Evolutionary conservation across 2,113 vertebrate species (phyloP).

Genomic region (Marmota monax): DNA sequence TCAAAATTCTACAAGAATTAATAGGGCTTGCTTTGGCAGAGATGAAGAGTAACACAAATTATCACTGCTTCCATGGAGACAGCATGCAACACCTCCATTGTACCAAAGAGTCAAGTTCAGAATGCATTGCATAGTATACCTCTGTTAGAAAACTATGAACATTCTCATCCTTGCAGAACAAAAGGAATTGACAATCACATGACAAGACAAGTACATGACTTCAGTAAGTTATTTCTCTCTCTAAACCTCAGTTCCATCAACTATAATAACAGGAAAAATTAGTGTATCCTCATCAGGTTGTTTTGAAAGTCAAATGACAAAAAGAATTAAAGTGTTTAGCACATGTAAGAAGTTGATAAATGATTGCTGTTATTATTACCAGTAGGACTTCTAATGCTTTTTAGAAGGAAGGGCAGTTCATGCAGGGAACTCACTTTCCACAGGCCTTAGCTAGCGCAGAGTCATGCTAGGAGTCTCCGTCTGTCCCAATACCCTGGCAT

Average conservation of each 20-base stretch:
- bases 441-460: background rate
- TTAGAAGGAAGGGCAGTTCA: background rate
- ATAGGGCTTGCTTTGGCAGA: background rate
- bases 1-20: background rate
- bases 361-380: background rate
- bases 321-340: background rate
- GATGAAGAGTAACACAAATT: background rate
- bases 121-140: background rate
- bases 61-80: background rate
- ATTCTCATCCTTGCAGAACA: background rate
- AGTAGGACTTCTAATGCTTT: background rate
- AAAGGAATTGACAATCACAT: background rate
- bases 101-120: constrained; percentile 63
- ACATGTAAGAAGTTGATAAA: background rate
- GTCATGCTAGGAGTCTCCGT: background rate
- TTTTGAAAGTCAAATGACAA: constrained; percentile 1
- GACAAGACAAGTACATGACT: background rate
- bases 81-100: constrained; percentile 36
- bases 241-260: background rate
- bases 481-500: background rate
- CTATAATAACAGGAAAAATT: background rate
- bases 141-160: background rate
- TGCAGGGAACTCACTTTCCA: background rate
- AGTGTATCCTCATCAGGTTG: background rate
- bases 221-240: constrained; percentile 13